A percentile compares a stretch with the other conserved stretches of the same genome.
Evolutionary conservation across 2,888 invertebrate genomes (phyloP).

Genomic region (Sinodicranocentrus sp.): DNA sequence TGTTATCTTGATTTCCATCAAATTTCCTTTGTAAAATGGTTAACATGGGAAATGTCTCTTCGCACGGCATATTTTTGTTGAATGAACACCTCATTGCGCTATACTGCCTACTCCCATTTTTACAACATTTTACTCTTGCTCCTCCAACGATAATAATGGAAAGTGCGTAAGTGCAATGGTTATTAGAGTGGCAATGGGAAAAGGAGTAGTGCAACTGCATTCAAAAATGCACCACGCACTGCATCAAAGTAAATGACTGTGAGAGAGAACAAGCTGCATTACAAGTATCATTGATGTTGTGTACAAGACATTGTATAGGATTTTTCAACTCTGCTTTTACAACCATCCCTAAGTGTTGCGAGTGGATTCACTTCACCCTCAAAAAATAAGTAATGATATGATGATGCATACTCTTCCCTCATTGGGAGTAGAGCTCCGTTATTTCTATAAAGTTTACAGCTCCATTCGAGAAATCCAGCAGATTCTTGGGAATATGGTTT

Average conservation of each 20-base stretch:
- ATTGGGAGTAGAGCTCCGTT: neutral
- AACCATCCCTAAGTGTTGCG: neutral
- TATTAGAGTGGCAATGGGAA: neutral
- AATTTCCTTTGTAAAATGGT: constrained; percentile 64
- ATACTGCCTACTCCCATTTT: constrained; percentile 12
- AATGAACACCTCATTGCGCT: constrained; percentile 7
- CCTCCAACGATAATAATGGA: constrained; percentile 33
- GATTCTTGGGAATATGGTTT: constrained; percentile 43
- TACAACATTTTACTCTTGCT: neutral
- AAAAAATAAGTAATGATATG: constrained; percentile 33
- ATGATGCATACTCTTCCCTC: constrained; percentile 41
- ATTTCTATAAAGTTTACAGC: neutral
- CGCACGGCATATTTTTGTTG: constrained; percentile 49
- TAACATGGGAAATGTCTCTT: constrained; percentile 54
- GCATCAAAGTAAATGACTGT: constrained; percentile 38
- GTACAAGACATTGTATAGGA: neutral
- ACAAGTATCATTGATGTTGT: constrained; percentile 36
- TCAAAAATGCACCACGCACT: constrained; percentile 24
- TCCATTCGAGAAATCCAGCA: neutral
- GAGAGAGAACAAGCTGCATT: constrained; percentile 32
- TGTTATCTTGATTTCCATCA: constrained; percentile 61
- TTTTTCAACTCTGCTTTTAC: constrained; percentile 15
- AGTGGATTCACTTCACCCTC: constrained; percentile 24
- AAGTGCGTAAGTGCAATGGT: constrained; percentile 25
- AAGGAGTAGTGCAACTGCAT: constrained; percentile 17